Percentiles rank a stretch among this genome's conserved stretches.
Conservation (phyloP, 2,888 invertebrate genomes). For the Incurvaria masculella region DNA sequence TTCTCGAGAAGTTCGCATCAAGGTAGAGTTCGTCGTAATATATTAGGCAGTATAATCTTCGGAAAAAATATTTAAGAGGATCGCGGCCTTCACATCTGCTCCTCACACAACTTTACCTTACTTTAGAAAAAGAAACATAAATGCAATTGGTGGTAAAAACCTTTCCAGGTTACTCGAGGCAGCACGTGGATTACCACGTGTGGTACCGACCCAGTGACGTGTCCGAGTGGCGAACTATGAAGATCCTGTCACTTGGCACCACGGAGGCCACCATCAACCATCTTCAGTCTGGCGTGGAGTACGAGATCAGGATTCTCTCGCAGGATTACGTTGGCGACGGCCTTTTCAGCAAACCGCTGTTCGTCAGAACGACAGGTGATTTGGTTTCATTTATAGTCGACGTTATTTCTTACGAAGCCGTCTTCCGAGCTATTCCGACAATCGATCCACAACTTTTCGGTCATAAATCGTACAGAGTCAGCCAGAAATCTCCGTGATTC, state of each 20-base stretch:
- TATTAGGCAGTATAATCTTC: no score
- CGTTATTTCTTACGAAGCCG: not conserved
- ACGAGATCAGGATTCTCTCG: slow-evolving; percentile 89
- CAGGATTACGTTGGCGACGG: slow-evolving; percentile 85
- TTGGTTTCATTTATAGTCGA: not conserved
- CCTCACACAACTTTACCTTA: no score
- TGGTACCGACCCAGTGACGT: slow-evolving; percentile 79
- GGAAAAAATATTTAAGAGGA: no score
- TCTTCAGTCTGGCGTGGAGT: slow-evolving; percentile 71
- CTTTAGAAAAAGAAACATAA: no score
- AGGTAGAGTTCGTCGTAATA: not conserved
- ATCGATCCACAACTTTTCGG: not conserved
- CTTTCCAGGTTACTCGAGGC: slow-evolving; percentile 64
- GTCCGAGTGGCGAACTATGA: slow-evolving; percentile 81
- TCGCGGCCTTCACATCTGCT: no score
- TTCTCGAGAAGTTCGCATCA: not conserved
- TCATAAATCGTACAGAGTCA: not conserved
- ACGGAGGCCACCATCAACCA: slow-evolving; percentile 78
- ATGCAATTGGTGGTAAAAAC: no score
- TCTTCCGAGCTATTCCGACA: not conserved
- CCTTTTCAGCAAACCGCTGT: slow-evolving; percentile 82
- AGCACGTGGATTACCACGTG: slow-evolving; percentile 77
- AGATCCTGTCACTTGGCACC: slow-evolving; percentile 65
- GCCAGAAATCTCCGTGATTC: not conserved
- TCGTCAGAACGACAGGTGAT: slow-evolving; percentile 68